phyloP scores from a whole-genome alignment of 2,113 vertebrate species.

The Centropus unirufus region DNA sequence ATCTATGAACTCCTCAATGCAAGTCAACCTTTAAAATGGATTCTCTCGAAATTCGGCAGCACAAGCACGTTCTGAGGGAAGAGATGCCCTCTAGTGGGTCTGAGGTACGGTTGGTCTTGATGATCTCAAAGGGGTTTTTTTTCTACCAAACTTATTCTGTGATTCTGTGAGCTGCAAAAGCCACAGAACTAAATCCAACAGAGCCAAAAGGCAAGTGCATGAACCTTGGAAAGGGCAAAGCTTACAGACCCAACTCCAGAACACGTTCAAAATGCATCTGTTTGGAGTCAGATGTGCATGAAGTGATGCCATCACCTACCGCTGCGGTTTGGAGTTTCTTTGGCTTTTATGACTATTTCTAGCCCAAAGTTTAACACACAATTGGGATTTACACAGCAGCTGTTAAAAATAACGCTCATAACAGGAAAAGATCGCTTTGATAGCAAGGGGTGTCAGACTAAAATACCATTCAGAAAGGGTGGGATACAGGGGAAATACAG shows the following conservation, averaged over 20 bases:
- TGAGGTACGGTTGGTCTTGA: too few relatives aligned
- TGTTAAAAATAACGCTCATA: conserved; percentile 7
- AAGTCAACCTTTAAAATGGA: not conserved
- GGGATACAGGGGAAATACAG: not conserved
- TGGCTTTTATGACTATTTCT: not conserved
- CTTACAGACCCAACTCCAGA: not conserved
- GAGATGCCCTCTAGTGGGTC: conserved; percentile 49
- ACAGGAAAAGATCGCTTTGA: not conserved
- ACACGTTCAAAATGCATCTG: not conserved
- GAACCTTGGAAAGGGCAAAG: not conserved
- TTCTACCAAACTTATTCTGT: too few relatives aligned
- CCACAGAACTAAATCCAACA: not conserved
- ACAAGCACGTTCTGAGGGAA: not conserved
- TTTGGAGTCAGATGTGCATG: not conserved
- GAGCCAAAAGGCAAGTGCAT: not conserved
- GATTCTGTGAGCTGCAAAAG: not conserved
- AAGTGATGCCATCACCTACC: not conserved
- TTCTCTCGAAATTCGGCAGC: not conserved
- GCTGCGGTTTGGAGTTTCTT: not conserved
- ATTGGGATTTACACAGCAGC: not conserved
- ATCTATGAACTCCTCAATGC: not conserved
- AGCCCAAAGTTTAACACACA: not conserved
- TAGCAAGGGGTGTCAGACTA: not conserved
- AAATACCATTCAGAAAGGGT: not conserved
- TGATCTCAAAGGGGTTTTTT: too few relatives aligned